phyloP scores from a whole-genome alignment of 1,140 invertebrate species.

The Zelostemma sp. region DNA sequence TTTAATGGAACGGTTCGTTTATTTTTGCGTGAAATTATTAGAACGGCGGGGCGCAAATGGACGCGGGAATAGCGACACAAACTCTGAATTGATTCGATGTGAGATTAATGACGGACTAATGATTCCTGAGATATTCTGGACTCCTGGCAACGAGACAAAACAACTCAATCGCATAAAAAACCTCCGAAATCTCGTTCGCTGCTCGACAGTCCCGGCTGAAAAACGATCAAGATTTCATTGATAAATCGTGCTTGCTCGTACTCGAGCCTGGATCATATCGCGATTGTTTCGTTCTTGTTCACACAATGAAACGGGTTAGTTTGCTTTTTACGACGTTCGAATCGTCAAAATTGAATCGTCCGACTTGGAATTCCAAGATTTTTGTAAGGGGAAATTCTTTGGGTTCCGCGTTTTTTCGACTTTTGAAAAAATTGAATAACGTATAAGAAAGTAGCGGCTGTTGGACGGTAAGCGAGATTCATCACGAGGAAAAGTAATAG shows the following conservation, averaged over 20 bases:
- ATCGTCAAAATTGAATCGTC: too few species aligned
- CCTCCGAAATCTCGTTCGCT: conserved; percentile 34
- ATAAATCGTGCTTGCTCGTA: conserved; percentile 29
- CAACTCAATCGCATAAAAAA: conserved; percentile 44
- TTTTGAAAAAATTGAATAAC: too few species aligned
- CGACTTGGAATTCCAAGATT: too few species aligned
- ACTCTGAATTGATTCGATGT: conserved; percentile 41
- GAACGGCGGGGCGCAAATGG: conserved; percentile 35
- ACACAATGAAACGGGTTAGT: conserved; percentile 10
- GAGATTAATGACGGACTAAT: conserved; percentile 47
- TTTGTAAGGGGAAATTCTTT: too few species aligned
- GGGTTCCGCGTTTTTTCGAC: too few species aligned
- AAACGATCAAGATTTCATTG: conserved; percentile 40
- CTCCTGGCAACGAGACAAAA: conserved; percentile 39
- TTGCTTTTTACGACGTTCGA: too few species aligned
- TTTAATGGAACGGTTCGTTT: conserved; percentile 25
- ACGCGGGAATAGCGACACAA: conserved; percentile 42
- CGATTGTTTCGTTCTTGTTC: conserved; percentile 24
- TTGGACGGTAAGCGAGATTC: conserved; percentile 43
- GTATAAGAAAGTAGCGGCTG: too few species aligned
- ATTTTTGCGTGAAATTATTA: conserved; percentile 26
- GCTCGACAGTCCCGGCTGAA: conserved; percentile 25
- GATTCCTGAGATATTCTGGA: conserved; percentile 38
- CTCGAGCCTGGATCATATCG: conserved; percentile 16
- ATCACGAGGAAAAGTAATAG: conserved; percentile 20